Evolutionary conservation across 2,113 vertebrate species (phyloP).

Genomic region (Furnarius figulus): DNA sequence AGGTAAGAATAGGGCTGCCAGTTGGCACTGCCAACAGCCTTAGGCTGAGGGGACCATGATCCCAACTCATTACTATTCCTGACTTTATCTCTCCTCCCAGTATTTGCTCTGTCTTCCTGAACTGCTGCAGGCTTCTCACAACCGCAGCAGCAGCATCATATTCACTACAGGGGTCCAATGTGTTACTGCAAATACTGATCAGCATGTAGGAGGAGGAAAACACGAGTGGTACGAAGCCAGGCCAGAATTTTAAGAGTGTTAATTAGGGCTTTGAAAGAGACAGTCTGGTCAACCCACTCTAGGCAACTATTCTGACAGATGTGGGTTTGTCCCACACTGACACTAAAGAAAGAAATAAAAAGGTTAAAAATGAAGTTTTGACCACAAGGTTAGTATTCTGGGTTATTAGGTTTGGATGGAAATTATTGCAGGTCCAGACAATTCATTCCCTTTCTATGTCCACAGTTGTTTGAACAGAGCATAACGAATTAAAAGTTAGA

Average conservation of each 20-base stretch:
- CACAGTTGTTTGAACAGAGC: neutral
- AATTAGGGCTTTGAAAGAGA: conserved; percentile 37
- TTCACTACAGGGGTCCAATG: neutral
- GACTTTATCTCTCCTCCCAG: neutral
- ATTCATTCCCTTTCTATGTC: neutral
- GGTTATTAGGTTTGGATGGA: neutral
- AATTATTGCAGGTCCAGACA: conserved; percentile 22
- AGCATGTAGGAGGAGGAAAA: neutral
- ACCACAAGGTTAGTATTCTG: neutral
- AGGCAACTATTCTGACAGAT: neutral
- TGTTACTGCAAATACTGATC: neutral
- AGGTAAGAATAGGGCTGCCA: neutral
- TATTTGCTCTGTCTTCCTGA: neutral
- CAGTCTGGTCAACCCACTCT: neutral
- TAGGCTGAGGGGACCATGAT: neutral
- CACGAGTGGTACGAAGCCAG: neutral
- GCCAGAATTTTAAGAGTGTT: neutral
- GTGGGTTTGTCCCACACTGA: conserved; percentile 2
- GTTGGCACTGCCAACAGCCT: neutral
- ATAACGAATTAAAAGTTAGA: neutral
- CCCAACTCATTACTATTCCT: neutral
- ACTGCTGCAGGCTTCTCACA: neutral
- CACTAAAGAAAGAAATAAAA: neutral
- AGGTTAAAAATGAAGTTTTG: conserved; percentile 8
- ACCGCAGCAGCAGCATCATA: neutral